Base-by-base conservation (phyloP, 2,797 vertebrate species). In the Columba guinea region DNA sequence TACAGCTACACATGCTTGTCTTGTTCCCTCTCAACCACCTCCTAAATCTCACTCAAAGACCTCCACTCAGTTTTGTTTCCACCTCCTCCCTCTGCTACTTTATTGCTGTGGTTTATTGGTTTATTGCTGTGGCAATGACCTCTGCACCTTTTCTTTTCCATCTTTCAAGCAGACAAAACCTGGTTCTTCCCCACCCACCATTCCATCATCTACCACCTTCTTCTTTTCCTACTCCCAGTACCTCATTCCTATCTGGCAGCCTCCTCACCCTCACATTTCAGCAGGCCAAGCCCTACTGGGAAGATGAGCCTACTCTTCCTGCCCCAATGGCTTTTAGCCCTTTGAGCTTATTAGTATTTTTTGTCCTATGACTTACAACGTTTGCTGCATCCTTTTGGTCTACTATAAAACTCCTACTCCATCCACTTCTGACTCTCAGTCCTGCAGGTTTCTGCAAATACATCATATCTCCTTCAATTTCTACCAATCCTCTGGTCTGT, bases 131-230 rank as follows among this genome's bases (percentile, higher is more conserved):
- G 26, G 53, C 80, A 81, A 65, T 23, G 48, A 75, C 82, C 49
- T 74, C 74, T 53, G n/a, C 35, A 76, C 15, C 46, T 91, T 75
- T 87, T 82, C 69, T 91, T 87, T 59, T 71, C 30, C 39, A 86
- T 48, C 65, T 81, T 91, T 81, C 85, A 81, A 84, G 82, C 49
- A 52, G 68, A 86, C 51, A 92, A 94, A 95, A 85, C 41, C 62
- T 65, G 55, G 24, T 26, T 86, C 76, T 84, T 88, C 69, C 44
- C 74, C 44, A 86, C 55, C 24, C 89, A 84, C 52, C 11, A 2
- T 48, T 78, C 41, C 53, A 81, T 23, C 51, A 82, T 46, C 67
- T 51, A 84, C 67, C 21, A 76, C 28, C 32, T 41, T 89, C 52
- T 64, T 86, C 46, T 51, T 2, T 71, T 75, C 58, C 59, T 88